Percentiles rank a stretch among this genome's conserved stretches.
Evolutionary conservation across 2,113 vertebrate species (phyloP).

Genomic region (Limnothrissa miodon): DNA sequence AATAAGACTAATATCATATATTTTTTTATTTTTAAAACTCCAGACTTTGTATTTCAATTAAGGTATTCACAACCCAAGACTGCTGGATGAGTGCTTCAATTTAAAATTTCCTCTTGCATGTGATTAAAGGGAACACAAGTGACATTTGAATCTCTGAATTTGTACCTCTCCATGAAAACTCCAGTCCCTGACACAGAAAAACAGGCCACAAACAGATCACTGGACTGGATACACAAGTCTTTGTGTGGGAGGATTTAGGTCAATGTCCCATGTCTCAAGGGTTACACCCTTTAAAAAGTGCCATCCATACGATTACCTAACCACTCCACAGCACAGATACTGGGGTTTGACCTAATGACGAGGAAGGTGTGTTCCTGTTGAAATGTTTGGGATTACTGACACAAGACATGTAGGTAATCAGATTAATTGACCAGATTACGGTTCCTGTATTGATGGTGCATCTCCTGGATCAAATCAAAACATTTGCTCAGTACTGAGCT

Average conservation of each 20-base stretch:
- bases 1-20: too few relatives aligned
- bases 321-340: neutral
- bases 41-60: neutral
- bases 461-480: too few relatives aligned
- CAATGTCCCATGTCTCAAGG: neutral
- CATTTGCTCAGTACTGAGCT: too few relatives aligned
- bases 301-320: neutral
- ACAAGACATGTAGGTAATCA: neutral
- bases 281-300: neutral
- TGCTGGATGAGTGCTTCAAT: neutral
- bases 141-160: neutral
- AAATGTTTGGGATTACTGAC: neutral
- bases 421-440: neutral
- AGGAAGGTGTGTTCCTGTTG: neutral
- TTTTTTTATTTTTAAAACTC: too few relatives aligned
- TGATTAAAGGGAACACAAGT: neutral
- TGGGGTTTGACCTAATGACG: neutral
- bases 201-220: constrained; percentile 3
- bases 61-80: neutral
- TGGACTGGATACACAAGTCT: neutral
- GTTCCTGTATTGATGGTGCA: too few relatives aligned
- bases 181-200: neutral
- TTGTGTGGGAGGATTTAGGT: constrained; percentile 3
- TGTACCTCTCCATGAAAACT: neutral
- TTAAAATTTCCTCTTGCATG: neutral